Conservation (phyloP, 2,797 vertebrate species). For the Lacerta bilineata region DNA sequence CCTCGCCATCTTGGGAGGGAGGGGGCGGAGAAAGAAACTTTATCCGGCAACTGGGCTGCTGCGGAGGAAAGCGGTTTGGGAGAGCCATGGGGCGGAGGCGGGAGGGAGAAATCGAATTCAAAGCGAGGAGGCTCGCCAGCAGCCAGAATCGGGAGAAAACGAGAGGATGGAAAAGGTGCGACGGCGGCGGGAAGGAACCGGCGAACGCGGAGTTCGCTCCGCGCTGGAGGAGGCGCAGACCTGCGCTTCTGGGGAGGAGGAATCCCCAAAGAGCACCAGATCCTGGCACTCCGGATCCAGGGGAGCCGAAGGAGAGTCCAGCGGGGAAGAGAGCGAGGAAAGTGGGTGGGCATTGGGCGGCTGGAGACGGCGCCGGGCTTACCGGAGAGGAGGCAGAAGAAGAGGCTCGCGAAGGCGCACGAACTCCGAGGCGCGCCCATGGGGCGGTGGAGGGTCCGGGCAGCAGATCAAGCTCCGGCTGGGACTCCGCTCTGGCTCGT, state of each 20-base stretch:
- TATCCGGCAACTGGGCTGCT: accelerated
- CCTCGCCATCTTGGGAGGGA: slow-evolving; percentile 33
- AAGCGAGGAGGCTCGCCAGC: not conserved
- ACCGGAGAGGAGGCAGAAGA: slow-evolving; percentile 5
- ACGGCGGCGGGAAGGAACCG: not conserved
- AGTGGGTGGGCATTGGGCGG: too few species aligned
- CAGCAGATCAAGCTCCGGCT: not conserved
- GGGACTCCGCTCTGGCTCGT: not conserved
- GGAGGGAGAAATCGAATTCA: too few species aligned
- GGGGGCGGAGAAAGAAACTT: not conserved
- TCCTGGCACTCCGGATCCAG: too few species aligned
- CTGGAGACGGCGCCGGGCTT: not conserved
- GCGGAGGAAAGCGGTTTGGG: too few species aligned
- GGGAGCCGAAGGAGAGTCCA: too few species aligned
- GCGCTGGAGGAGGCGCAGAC: not conserved
- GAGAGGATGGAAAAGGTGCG: too few species aligned
- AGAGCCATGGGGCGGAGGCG: accelerated
- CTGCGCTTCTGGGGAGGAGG: not conserved
- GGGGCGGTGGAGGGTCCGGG: not conserved
- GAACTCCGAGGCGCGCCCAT: slow-evolving; percentile 22
- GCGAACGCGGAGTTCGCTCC: not conserved
- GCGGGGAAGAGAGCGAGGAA: not conserved
- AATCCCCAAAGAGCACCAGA: not conserved
- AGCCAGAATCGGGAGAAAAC: not conserved
- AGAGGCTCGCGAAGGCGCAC: not conserved